Conservation (phyloP, 2,797 vertebrate genomes). For the Orientallactaga sibirica region DNA sequence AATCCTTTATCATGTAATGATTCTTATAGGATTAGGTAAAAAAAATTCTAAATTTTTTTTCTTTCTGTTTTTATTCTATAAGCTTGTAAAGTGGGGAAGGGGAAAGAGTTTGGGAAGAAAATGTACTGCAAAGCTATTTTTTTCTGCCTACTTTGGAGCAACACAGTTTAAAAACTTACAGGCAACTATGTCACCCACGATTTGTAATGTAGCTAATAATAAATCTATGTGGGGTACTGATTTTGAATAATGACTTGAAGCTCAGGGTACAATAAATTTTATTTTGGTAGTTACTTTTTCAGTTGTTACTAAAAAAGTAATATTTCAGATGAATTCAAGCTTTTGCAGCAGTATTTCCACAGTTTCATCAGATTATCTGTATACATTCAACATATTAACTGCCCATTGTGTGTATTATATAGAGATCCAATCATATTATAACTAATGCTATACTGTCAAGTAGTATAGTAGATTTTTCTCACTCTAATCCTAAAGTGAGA, state of each 20-base stretch:
- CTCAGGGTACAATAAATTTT: conserved; percentile 19
- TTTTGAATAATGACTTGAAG: conserved; percentile 62
- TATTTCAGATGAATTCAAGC: background rate
- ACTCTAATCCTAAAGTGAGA: background rate
- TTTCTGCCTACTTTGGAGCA: conserved; percentile 50
- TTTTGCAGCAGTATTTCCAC: background rate
- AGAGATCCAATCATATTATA: background rate
- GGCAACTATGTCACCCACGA: conserved; percentile 57
- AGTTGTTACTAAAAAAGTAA: background rate
- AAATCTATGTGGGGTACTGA: conserved; percentile 36
- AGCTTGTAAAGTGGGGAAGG: background rate
- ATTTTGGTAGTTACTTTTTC: conserved; percentile 3
- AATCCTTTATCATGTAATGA: background rate
- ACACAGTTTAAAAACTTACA: conserved; percentile 66
- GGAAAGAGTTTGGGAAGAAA: conserved; percentile 32
- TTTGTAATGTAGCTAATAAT: conserved; percentile 69
- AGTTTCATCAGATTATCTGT: background rate
- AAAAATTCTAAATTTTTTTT: background rate
- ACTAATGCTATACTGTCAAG: background rate
- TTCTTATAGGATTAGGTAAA: background rate
- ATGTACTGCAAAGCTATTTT: conserved; percentile 64
- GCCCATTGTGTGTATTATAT: background rate
- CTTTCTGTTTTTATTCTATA: background rate
- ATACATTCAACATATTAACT: background rate
- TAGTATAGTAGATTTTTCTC: background rate